Evolutionary conservation across 64 coral and sea anemone genomes (phyloP).

Genomic region (Dendrophyllia cribrosa): DNA sequence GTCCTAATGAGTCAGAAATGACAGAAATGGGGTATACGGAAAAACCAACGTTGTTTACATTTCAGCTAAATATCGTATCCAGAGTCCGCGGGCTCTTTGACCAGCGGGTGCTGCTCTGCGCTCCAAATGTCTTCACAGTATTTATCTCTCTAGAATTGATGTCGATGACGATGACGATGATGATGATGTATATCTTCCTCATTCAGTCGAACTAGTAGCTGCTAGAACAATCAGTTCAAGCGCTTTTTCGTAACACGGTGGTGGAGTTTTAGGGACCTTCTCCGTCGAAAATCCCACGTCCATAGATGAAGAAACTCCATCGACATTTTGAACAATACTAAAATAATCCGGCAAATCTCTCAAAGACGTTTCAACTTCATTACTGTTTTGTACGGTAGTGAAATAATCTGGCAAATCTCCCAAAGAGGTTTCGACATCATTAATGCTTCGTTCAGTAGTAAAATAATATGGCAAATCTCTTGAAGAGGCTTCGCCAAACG

Average conservation of each 20-base stretch:
- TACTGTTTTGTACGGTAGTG: background rate
- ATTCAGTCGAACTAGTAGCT: too few species aligned
- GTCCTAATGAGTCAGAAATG: too few species aligned
- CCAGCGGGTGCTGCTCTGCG: too few species aligned
- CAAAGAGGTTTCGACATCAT: background rate
- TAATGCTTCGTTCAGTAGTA: background rate
- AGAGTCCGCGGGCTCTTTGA: too few species aligned
- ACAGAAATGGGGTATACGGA: too few species aligned
- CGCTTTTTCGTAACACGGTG: background rate
- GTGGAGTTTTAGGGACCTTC: background rate
- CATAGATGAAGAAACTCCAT: background rate
- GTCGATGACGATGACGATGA: too few species aligned
- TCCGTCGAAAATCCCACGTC: background rate
- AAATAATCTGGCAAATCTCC: background rate
- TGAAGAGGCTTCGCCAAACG: background rate
- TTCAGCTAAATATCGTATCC: too few species aligned
- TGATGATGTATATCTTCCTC: too few species aligned
- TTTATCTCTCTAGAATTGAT: too few species aligned
- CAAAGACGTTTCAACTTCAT: background rate
- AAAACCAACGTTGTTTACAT: too few species aligned
- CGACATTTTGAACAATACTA: background rate
- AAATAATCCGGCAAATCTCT: background rate
- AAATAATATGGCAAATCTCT: background rate
- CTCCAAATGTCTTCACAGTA: too few species aligned
- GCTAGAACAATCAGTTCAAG: background rate